A percentile compares a stretch with the other conserved stretches of the same genome.
Evolutionary conservation across 2,113 vertebrate species (phyloP).

Genomic region (Dipodomys merriami): DNA sequence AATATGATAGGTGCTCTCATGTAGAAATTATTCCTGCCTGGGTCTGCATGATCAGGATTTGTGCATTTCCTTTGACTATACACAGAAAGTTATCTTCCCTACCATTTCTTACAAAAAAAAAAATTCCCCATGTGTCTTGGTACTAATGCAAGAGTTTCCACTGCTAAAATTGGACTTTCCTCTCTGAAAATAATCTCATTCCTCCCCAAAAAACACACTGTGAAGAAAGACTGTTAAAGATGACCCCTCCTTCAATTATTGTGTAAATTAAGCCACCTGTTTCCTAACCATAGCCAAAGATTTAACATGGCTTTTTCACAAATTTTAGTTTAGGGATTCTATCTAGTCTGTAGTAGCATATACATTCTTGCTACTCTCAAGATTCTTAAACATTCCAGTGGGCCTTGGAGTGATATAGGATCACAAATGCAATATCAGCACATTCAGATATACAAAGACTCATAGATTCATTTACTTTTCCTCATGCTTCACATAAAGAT

Average conservation of each 20-base stretch:
- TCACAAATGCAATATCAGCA: conserved; percentile 40
- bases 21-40: conserved; percentile 1
- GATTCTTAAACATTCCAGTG: conserved; percentile 22
- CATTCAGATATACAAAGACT: conserved; percentile 8
- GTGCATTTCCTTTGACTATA: background rate
- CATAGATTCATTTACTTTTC: conserved; percentile 40
- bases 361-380: conserved; percentile 25
- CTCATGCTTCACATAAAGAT: background rate
- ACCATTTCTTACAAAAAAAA: background rate
- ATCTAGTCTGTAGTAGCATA: background rate
- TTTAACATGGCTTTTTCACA: conserved; percentile 44
- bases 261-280: conserved; percentile 49
- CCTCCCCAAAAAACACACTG: background rate
- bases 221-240: conserved; percentile 44
- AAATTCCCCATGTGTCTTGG: background rate
- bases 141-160: background rate
- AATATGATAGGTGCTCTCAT: background rate
- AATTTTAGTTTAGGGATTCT: conserved; percentile 33
- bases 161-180: background rate
- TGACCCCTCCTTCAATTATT: conserved; percentile 30
- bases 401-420: background rate
- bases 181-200: background rate
- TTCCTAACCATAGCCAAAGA: conserved; percentile 8
- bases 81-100: background rate
- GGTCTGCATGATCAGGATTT: background rate